Base-by-base conservation (phyloP, 2,888 invertebrate species). In the Patella pellucida region DNA sequence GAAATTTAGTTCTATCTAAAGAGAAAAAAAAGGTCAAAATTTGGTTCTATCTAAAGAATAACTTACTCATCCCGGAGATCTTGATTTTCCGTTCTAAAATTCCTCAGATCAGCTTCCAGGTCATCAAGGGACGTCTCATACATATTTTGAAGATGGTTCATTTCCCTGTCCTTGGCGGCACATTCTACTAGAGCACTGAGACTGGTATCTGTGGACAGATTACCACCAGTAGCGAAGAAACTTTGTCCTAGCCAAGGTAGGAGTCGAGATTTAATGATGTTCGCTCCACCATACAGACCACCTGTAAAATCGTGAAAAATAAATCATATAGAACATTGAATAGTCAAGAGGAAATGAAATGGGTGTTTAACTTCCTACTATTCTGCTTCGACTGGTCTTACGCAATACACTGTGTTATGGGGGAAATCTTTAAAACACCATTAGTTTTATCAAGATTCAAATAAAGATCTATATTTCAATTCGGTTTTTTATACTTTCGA, bases 181-280 rank as follows among this genome's bases (percentile, higher is more conserved):
- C 85, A 82, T 74, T 89, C 88, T 14, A 87, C 87, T 69, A 90
- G 81, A 9, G 87, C 86, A 54, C 82, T 83, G 5, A 89, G 85
- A 62, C 85, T 85, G 15, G 87, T 82, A 70, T 89, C 88, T 1
- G 86, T 84, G 11, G 87, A 85, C 31, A 86, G 79, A 68, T 83
- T 80, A 68, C 87, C 84, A 9, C 86, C 87, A 11, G 86, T 78
- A 12, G 87, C 82, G 77, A 89, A 87, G 74, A 88, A 86, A 74
- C 87, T 87, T 76, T 85, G 85, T 1, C 90, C 88, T 72, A 90
- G 83, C 87, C 87, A 89, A 51, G 90, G 90, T 74, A 90, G 81
- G 54, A 90, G 85, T 3, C 90, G 84, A 11, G 86, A 87, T 79
- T 90, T 90, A 81, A 90, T 89, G 76, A 88, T 85, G 74, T 83